These are phyloP conservation scores for Callorhinus ursinus DNA, from an alignment of 2,113 vertebrate genomes.

Conservation along the genomic window DNA sequence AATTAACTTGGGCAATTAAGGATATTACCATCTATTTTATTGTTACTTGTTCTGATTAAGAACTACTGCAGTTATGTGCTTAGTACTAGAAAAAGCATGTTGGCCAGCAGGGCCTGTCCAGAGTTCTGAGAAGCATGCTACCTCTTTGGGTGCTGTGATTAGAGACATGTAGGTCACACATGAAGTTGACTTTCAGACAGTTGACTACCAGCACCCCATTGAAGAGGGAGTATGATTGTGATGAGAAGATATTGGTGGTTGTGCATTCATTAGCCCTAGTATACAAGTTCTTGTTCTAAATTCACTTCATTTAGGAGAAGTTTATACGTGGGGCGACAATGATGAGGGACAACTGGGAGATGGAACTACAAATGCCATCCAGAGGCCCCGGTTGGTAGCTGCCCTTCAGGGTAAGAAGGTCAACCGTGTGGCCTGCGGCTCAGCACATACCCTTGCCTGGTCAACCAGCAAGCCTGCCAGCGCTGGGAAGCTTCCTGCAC, in stretches of 20 bases:
- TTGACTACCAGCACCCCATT: fast-evolving
- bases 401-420: constrained; percentile 99
- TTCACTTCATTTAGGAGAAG: constrained; percentile 89
- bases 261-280: background rate
- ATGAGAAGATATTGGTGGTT: too few relatives aligned
- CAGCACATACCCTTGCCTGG: constrained; percentile 98
- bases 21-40: background rate
- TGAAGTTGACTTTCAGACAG: background rate
- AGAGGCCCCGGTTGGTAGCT: constrained; percentile 95
- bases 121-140: background rate
- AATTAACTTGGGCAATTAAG: background rate
- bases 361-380: constrained; percentile 98
- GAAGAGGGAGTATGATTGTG: background rate
- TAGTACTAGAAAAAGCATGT: background rate
- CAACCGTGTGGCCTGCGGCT: constrained; percentile 98
- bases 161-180: background rate
- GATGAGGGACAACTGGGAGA: constrained; percentile 99
- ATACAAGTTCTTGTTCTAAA: background rate
- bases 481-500: constrained; percentile 95
- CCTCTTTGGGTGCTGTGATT: background rate
- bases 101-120: background rate
- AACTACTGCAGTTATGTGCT: background rate
- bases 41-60: background rate
- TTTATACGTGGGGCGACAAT: constrained; percentile 99
- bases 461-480: constrained; percentile 99